Percentiles rank a stretch among this genome's conserved stretches.
phyloP scores from a whole-genome alignment of 2,113 vertebrate genomes.

The Atractosteus spatula region DNA sequence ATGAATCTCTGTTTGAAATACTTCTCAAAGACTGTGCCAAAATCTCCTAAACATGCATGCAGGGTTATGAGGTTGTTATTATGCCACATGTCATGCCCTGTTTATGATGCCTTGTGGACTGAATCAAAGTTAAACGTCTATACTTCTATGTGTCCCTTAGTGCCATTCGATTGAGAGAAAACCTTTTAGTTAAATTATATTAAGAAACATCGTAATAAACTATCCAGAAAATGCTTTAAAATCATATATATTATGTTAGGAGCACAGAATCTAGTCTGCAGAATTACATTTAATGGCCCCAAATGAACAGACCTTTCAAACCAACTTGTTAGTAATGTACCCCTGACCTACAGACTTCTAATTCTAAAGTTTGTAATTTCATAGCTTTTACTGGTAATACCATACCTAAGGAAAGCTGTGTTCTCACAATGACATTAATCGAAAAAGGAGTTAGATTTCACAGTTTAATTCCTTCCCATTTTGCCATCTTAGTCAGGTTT shows the following conservation, averaged over 20 bases:
- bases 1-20: no score
- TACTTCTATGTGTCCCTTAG: no score
- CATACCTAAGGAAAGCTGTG: slow-evolving; percentile 40
- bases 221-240: no score
- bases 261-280: slow-evolving; percentile 5
- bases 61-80: no score
- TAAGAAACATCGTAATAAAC: no score
- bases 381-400: slow-evolving; percentile 19
- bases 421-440: slow-evolving; percentile 39
- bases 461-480: slow-evolving; percentile 22
- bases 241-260: slow-evolving; percentile 8
- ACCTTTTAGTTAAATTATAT: no score
- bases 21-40: no score
- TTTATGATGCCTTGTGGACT: no score
- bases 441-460: slow-evolving; percentile 27
- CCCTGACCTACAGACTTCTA: neutral
- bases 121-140: no score
- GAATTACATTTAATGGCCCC: neutral
- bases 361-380: neutral
- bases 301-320: neutral
- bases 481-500: slow-evolving; percentile 10
- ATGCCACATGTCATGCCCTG: no score
- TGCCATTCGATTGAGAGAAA: no score
- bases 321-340: neutral
- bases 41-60: no score